phyloP scores from a whole-genome alignment of 92 coral and sea anemone species.

The Palythoa heliodiscus region DNA sequence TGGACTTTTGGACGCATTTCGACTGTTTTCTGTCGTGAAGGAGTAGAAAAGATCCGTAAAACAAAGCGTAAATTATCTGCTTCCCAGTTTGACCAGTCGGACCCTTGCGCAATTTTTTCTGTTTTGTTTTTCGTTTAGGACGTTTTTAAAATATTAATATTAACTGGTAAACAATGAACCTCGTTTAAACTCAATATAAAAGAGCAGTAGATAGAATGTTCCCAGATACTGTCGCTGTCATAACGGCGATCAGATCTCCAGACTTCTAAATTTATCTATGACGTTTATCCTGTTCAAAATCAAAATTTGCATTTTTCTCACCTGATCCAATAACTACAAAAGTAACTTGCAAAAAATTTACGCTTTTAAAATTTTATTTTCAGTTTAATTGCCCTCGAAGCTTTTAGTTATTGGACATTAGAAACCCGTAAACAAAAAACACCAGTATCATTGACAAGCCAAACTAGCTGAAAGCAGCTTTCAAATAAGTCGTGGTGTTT shows the following conservation, averaged over 20 bases:
- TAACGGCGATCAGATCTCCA: neutral
- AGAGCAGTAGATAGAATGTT: neutral
- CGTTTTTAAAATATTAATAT: neutral
- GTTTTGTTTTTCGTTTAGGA: neutral
- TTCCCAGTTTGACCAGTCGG: neutral
- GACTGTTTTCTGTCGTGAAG: neutral
- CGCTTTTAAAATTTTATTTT: neutral
- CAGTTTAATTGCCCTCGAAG: neutral
- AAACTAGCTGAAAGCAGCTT: too few relatives aligned
- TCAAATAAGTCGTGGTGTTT: too few relatives aligned
- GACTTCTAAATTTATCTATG: neutral
- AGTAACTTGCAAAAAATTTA: neutral
- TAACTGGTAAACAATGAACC: slow-evolving; percentile 8
- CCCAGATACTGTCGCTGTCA: neutral
- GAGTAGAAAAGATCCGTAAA: neutral
- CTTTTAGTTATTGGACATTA: too few relatives aligned
- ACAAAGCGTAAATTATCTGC: neutral
- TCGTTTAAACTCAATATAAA: neutral
- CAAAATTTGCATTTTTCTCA: slow-evolving; percentile 3
- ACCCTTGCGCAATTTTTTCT: slow-evolving; percentile 16
- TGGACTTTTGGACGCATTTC: slow-evolving; percentile 55
- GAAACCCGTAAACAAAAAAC: too few relatives aligned
- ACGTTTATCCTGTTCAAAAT: neutral
- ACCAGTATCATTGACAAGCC: too few relatives aligned
- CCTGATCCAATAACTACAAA: neutral